phyloP scores from a whole-genome alignment of 2,113 vertebrate genomes.

The Eudyptes chrysolophus region DNA sequence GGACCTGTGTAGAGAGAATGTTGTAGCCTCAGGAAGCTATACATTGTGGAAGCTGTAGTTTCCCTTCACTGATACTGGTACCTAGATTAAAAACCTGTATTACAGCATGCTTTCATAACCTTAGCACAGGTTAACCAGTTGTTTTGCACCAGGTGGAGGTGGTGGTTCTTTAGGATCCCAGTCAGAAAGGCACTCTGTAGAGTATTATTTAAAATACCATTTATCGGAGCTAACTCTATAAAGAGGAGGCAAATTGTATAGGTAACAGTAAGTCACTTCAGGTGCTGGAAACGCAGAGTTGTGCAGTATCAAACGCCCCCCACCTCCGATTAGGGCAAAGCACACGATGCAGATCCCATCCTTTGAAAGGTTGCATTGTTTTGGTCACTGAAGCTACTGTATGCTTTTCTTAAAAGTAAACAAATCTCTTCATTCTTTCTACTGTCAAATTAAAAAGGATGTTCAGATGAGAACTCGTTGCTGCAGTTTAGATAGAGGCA shows the following conservation, averaged over 20 bases:
- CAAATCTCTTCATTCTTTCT: neutral
- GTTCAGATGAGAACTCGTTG: neutral
- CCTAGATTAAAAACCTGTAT: neutral
- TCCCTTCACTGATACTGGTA: neutral
- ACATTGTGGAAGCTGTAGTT: neutral
- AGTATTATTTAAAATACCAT: neutral
- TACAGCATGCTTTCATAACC: neutral
- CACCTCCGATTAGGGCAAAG: rapidly evolving
- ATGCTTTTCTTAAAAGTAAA: neutral
- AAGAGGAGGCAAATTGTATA: neutral
- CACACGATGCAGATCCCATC: neutral
- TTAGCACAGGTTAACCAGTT: neutral
- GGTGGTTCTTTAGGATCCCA: neutral
- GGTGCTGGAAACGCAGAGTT: neutral
- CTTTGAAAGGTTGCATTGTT: neutral
- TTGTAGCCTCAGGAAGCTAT: neutral
- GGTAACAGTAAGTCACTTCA: neutral
- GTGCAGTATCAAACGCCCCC: neutral
- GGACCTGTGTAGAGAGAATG: neutral
- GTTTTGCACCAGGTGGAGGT: neutral
- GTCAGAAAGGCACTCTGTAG: neutral
- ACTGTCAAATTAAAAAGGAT: neutral
- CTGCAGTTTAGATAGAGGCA: neutral
- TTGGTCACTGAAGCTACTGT: neutral
- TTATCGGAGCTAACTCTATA: neutral